A percentile compares a stretch with the other conserved stretches of the same genome.
Conservation (phyloP, 1,140 invertebrate species). For the Centruroides vittatus region DNA sequence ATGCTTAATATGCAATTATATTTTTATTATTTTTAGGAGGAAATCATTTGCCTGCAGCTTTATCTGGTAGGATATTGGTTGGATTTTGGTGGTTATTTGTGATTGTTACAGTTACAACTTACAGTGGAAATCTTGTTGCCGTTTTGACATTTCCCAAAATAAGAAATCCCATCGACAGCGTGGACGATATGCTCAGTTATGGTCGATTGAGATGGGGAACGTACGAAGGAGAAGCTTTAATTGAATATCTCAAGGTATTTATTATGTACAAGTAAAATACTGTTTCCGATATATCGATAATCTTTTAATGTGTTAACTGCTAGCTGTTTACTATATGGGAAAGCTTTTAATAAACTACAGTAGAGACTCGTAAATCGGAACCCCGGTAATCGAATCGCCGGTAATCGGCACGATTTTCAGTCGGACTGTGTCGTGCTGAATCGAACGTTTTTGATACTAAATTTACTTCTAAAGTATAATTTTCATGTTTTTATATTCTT, state of each 20-base stretch:
- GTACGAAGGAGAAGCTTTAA: conserved; percentile 52
- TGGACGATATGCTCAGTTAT: conserved; percentile 50
- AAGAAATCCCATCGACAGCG: conserved; percentile 53
- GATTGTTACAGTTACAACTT: conserved; percentile 76
- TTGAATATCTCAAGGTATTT: conserved; percentile 43
- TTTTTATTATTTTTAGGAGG: conserved; percentile 44
- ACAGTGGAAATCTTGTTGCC: conserved; percentile 82
- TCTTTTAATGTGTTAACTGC: no score
- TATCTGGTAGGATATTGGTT: conserved; percentile 73
- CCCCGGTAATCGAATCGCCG: no score
- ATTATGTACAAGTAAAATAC: no score
- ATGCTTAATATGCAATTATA: neutral
- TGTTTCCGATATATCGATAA: no score
- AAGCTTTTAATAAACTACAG: no score
- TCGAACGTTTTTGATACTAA: no score
- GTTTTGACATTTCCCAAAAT: conserved; percentile 84
- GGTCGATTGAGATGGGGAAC: conserved; percentile 52
- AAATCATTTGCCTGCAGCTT: conserved; percentile 61
- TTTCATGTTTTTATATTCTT: no score
- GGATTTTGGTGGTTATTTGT: conserved; percentile 88
- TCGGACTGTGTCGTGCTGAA: no score
- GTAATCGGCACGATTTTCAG: no score
- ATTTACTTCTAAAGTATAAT: no score
- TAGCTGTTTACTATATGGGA: no score
- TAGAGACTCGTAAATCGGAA: no score